Percentiles rank a stretch among this genome's conserved stretches.
phyloP scores from a whole-genome alignment of 2,113 vertebrate species.

The Speoplatyrhinus poulsoni region DNA sequence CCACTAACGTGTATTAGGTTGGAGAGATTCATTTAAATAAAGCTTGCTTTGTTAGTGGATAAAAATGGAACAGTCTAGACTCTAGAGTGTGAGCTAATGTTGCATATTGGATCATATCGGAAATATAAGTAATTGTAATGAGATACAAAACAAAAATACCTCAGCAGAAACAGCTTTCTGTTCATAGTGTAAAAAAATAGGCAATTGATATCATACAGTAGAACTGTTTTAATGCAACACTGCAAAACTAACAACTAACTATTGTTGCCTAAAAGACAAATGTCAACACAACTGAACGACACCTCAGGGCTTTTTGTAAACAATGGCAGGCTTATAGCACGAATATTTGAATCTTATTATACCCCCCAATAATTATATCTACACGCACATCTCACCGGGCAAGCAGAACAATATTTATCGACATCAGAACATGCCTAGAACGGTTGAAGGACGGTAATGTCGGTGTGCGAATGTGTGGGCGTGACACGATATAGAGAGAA shows the following conservation, averaged over 20 bases:
- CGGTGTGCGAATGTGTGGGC: neutral
- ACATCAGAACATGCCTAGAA: constrained; percentile 12
- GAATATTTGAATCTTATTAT: constrained; percentile 32
- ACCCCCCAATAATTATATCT: constrained; percentile 25
- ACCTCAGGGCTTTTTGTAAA: neutral
- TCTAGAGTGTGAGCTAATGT: too few relatives aligned
- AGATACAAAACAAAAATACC: neutral
- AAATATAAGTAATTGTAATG: too few relatives aligned
- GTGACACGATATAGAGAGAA: constrained; percentile 24
- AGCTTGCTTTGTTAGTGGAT: too few relatives aligned
- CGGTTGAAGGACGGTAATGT: neutral
- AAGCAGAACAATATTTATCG: constrained; percentile 31
- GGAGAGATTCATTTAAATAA: neutral
- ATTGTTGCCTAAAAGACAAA: neutral
- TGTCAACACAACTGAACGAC: neutral
- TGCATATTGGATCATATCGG: too few relatives aligned
- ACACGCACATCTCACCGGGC: constrained; percentile 12
- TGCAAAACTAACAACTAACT: neutral
- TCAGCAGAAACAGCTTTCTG: neutral
- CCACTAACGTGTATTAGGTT: neutral
- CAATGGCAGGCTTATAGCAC: neutral
- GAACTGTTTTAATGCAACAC: neutral
- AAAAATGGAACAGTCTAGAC: too few relatives aligned
- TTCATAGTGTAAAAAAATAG: neutral
- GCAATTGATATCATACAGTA: neutral